phyloP scores from a whole-genome alignment of 2,797 vertebrate genomes.

The Poeciliopsis turneri region DNA sequence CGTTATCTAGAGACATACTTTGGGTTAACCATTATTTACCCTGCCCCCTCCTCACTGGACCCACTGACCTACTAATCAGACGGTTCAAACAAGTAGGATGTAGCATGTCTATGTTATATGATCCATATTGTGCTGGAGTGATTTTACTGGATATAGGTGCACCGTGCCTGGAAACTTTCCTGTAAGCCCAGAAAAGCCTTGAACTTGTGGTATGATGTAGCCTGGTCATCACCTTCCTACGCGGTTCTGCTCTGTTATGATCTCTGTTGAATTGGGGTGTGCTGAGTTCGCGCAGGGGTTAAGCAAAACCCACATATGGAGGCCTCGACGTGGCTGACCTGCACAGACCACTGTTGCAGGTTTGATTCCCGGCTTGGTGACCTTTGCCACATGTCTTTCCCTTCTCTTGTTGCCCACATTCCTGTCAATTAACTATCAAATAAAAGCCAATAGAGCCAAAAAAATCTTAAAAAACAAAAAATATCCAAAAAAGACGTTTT shows the following conservation, averaged over 20 bases:
- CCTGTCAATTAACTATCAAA: no score
- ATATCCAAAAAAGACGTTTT: not conserved
- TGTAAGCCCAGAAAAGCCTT: not conserved
- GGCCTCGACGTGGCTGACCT: no score
- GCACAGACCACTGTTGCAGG: no score
- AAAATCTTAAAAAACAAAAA: not conserved
- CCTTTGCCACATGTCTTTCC: no score
- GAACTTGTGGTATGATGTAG: not conserved
- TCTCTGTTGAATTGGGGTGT: no score
- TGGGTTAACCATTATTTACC: conserved; percentile 50
- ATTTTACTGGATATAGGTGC: not conserved
- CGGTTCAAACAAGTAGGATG: conserved; percentile 31
- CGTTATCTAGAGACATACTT: conserved; percentile 42
- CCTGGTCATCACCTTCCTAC: no score
- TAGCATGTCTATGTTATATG: conserved; percentile 22
- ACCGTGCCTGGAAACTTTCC: not conserved
- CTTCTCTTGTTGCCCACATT: no score
- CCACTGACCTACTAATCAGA: conserved; percentile 61
- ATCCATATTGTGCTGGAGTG: conserved; percentile 16
- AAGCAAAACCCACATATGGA: no score
- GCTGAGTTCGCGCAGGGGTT: no score
- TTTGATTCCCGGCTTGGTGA: no score
- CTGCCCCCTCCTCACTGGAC: conserved; percentile 24
- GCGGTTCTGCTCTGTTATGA: no score
- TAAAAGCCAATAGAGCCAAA: no score